Conservation (phyloP, 2,888 invertebrate species). For the Lasioglossum calceatum region DNA sequence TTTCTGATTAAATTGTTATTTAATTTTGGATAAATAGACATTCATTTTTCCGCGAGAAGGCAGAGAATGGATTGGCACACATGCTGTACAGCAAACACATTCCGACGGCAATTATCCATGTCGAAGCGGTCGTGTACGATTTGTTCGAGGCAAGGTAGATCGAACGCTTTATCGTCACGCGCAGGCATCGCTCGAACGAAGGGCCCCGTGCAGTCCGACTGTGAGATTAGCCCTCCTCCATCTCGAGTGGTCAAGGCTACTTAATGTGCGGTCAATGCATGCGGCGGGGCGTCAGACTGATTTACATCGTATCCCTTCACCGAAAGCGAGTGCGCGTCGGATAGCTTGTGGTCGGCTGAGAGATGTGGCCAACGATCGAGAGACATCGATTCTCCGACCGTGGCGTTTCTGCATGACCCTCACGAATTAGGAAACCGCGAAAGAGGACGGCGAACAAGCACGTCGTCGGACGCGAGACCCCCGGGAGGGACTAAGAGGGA, state of each 20-base stretch:
- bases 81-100: neutral
- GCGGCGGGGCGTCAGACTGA: slow-evolving; percentile 83
- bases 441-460: neutral
- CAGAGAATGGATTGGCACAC: neutral
- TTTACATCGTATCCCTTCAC: slow-evolving; percentile 83
- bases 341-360: slow-evolving; percentile 80
- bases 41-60: too few species aligned
- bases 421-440: slow-evolving; percentile 9
- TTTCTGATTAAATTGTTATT: too few species aligned
- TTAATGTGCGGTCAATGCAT: slow-evolving; percentile 82
- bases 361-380: slow-evolving; percentile 75
- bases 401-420: slow-evolving; percentile 4
- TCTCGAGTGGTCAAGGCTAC: slow-evolving; percentile 78
- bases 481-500: neutral
- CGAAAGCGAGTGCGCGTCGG: slow-evolving; percentile 64
- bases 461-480: neutral
- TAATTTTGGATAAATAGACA: too few species aligned
- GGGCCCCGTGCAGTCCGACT: slow-evolving; percentile 38
- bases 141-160: neutral
- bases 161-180: slow-evolving; percentile 20
- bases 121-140: neutral
- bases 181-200: slow-evolving; percentile 32
- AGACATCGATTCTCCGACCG: slow-evolving; percentile 50
- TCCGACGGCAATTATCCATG: neutral
- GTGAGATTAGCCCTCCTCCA: slow-evolving; percentile 65